These are phyloP conservation scores for Lota lota DNA, from an alignment of 2,113 vertebrate species.

Conservation along the genomic window DNA sequence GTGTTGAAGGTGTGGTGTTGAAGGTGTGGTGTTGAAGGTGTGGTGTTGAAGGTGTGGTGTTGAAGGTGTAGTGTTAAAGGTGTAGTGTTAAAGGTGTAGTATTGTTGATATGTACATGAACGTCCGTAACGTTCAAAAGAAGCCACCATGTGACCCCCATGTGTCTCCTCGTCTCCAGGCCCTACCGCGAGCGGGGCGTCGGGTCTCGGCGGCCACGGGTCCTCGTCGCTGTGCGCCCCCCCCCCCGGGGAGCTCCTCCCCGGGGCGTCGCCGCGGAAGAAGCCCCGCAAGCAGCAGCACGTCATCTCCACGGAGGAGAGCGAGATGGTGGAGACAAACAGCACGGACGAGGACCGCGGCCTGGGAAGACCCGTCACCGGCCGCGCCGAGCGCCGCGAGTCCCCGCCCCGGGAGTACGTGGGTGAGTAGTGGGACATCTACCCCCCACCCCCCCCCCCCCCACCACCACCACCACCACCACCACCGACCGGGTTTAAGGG, in stretches of 20 bases:
- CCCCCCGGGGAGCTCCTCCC: slow-evolving; percentile 85
- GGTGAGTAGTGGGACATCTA: slow-evolving; percentile 67
- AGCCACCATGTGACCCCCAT: background rate
- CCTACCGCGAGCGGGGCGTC: slow-evolving; percentile 24
- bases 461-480: no score
- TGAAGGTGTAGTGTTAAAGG: no score
- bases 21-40: no score
- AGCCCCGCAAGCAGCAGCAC: slow-evolving; percentile 97
- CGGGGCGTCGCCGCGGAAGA: slow-evolving; percentile 94
- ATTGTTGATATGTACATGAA: no score
- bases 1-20: no score
- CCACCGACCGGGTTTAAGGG: no score
- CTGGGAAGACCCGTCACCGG: slow-evolving; percentile 80
- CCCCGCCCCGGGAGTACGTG: slow-evolving; percentile 95
- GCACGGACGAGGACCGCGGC: slow-evolving; percentile 93
- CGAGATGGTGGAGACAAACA: slow-evolving; percentile 98
- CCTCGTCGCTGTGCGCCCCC: slow-evolving; percentile 49
- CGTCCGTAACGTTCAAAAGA: no score
- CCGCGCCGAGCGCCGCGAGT: slow-evolving; percentile 88
- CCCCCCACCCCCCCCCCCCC: no score
- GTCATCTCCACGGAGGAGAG: slow-evolving; percentile 97
- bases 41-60: no score
- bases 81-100: no score
- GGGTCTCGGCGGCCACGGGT: no score
- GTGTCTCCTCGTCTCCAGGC: slow-evolving; percentile 31